Evolutionary conservation across 2,113 vertebrate species (phyloP).

Genomic region (Echinops telfairi): DNA sequence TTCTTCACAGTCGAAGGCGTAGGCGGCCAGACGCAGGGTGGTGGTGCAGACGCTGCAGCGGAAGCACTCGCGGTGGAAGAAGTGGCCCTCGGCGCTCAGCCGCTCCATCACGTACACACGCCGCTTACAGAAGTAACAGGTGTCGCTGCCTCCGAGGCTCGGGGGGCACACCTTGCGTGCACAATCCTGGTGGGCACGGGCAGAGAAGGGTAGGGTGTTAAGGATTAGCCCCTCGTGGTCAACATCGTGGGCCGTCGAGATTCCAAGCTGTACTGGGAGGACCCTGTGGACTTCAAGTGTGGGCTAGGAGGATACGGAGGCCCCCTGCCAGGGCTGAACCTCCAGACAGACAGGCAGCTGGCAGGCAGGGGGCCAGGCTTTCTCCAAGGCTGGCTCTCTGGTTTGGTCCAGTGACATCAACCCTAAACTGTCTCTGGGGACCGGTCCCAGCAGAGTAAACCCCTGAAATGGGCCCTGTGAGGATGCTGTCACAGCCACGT

Average conservation of each 20-base stretch:
- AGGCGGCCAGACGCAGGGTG: constrained; percentile 91
- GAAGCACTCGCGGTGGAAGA: constrained; percentile 98
- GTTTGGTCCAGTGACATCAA: background rate
- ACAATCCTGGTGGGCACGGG: constrained; percentile 86
- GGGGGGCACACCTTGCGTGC: constrained; percentile 89
- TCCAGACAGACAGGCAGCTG: background rate
- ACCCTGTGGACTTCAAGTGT: background rate
- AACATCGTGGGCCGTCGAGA: background rate
- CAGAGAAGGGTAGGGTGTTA: background rate
- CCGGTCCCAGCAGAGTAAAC: background rate
- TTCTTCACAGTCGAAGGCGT: constrained; percentile 93
- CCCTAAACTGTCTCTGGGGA: background rate
- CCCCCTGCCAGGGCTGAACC: background rate
- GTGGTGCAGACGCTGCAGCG: constrained; percentile 93
- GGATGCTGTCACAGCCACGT: background rate
- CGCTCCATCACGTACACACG: constrained; percentile 97
- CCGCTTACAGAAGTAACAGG: constrained; percentile 94
- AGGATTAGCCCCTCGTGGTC: background rate
- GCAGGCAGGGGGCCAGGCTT: accelerated
- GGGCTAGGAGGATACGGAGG: background rate
- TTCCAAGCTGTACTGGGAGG: background rate
- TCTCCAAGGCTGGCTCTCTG: background rate
- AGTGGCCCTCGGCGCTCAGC: constrained; percentile 94
- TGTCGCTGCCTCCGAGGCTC: constrained; percentile 93
- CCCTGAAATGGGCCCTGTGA: background rate